Evolutionary conservation across 2,113 vertebrate genomes (phyloP).

Genomic region (Lagenorhynchus albirostris): DNA sequence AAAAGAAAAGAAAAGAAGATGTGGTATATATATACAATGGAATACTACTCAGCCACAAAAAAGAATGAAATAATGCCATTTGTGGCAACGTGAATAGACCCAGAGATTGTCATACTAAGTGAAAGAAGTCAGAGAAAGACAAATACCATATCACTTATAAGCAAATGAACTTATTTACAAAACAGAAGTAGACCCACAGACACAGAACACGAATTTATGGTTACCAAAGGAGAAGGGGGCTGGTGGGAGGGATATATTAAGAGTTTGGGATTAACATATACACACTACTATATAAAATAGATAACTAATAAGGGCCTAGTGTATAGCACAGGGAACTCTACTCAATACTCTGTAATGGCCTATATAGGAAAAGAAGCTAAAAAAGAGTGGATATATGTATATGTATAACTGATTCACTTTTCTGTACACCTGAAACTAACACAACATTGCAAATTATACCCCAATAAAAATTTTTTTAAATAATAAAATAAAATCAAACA

Average conservation of each 20-base stretch:
- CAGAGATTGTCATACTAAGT: too few relatives aligned
- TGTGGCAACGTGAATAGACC: too few relatives aligned
- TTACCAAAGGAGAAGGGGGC: neutral
- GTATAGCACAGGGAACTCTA: neutral
- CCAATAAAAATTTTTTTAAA: too few relatives aligned
- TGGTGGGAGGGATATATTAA: neutral
- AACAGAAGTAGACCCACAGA: neutral
- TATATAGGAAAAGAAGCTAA: neutral
- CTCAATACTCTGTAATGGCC: neutral
- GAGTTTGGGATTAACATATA: too few relatives aligned
- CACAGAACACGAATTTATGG: neutral
- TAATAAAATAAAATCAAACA: neutral
- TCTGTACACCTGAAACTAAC: neutral
- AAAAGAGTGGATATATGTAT: neutral
- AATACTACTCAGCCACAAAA: neutral
- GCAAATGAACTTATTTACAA: neutral
- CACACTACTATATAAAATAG: neutral
- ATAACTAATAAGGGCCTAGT: neutral
- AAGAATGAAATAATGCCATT: too few relatives aligned
- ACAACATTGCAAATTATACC: neutral
- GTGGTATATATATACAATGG: neutral
- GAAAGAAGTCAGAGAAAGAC: too few relatives aligned
- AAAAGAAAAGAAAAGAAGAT: too few relatives aligned
- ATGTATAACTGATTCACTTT: neutral
- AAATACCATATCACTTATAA: too few relatives aligned